Base-by-base conservation (phyloP, 2,888 invertebrate species). In the Argyresthia albistria region DNA sequence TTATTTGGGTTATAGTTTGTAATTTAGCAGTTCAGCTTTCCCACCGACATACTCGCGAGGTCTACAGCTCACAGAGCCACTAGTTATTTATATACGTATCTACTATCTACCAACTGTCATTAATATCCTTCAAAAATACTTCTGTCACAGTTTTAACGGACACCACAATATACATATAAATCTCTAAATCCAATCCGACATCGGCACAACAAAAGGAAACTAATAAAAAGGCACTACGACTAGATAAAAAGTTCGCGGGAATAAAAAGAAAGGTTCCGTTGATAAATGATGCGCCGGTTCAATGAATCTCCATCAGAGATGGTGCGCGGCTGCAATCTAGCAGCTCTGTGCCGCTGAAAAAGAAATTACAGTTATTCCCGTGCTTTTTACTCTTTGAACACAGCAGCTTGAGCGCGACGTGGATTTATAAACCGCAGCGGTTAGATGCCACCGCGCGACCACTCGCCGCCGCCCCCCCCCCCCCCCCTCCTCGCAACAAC, bases 251-350 rank as follows among this genome's bases (percentile, higher is more conserved):
- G 52, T 52, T 46, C 12, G 72, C 68, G 69, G 76, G 76, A 74
- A 73, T 55, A 56, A 55, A 53, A 53, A 57, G 50, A 73, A 48
- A 53, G 68, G 73, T 67, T 70, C 64, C 66, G 67, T 77, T 82
- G 81, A 83, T 82, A 81, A 82, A 83, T 80, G 80, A 81, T 73
- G 69, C 68, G 62, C 67, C 64, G 62, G 70, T 66, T 72, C 81
- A 78, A 82, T 82, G 80, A 79, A 80, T 81, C 80, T 80, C 78
- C 80, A 81, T 80, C 81, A 78, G 65, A 15, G 16, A 66, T 70
- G 66, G 66, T 67, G 69, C 64, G 65, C 69, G 63, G 66, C 65
- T 71, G 73, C 76, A 74, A 74, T 80, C 74, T 53, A 54, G 55
- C 58, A 39, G 48, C 56, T 35, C 53, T n/a, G 37, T 71, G 64